Percentiles rank a stretch among this genome's conserved stretches.
Conservation (phyloP, 2,797 vertebrate species). For the Miichthys miiuy region DNA sequence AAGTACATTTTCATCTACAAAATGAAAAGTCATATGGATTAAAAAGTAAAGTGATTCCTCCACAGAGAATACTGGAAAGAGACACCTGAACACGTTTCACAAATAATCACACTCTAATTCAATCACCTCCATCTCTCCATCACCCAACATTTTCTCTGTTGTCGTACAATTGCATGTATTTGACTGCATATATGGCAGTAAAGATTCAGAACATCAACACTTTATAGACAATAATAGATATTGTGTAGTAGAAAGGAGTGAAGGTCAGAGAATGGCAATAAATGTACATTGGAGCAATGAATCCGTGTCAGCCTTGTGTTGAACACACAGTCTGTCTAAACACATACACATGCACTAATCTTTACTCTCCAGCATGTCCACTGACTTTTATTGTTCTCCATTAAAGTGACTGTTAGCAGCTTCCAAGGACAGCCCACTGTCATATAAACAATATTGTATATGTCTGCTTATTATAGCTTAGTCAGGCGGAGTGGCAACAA, state of each 20-base stretch:
- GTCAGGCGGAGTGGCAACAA: conserved; percentile 19
- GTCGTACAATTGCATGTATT: not conserved
- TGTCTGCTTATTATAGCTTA: conserved; percentile 35
- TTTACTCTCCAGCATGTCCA: conserved; percentile 31
- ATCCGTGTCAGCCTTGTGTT: conserved; percentile 25
- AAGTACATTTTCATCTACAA: conserved; percentile 3
- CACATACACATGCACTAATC: conserved; percentile 35
- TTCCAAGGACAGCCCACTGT: conserved; percentile 63
- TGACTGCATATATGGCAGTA: conserved; percentile 2
- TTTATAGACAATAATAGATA: conserved; percentile 45
- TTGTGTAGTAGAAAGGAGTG: conserved; percentile 22
- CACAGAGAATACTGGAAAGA: not conserved
- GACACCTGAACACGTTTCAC: not conserved
- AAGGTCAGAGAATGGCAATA: conserved; percentile 55
- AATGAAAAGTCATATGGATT: conserved; percentile 7
- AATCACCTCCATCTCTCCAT: conserved; percentile 1
- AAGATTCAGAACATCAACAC: conserved; percentile 16
- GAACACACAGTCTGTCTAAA: conserved; percentile 26
- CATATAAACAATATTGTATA: conserved; percentile 34
- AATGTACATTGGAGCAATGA: conserved; percentile 33
- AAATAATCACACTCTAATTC: conserved; percentile 5
- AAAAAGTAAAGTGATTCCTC: not conserved
- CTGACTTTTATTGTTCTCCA: conserved; percentile 52
- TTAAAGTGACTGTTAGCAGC: conserved; percentile 66
- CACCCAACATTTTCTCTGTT: not conserved